phyloP scores from a whole-genome alignment of 1,140 invertebrate species.

The Papilio xuthus region DNA sequence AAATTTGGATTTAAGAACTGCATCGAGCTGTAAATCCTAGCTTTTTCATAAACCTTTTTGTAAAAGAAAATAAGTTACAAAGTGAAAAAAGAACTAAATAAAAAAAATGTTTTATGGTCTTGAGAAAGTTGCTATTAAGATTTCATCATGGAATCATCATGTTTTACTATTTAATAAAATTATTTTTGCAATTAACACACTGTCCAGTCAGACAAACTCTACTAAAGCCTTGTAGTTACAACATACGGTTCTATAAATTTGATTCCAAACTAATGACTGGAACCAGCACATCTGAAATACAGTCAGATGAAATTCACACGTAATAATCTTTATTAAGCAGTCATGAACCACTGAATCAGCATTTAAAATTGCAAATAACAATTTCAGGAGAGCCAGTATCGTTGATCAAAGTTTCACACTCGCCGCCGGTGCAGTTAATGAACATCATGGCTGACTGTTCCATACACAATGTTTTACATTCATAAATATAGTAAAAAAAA shows the following conservation, averaged over 20 bases:
- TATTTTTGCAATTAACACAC: no score
- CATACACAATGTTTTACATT: no score
- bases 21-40: background rate
- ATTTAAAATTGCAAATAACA: conserved; percentile 18
- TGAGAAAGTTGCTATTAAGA: no score
- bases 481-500: background rate
- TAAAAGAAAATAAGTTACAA: background rate
- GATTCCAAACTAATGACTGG: background rate
- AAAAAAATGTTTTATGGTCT: no score
- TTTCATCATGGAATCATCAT: no score
- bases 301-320: background rate
- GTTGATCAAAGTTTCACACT: background rate
- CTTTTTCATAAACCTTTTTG: background rate
- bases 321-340: conserved; percentile 3
- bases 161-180: no score
- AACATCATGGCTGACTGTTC: background rate
- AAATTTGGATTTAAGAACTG: conserved; percentile 20
- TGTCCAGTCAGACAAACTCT: no score
- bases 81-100: background rate
- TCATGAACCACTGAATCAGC: background rate
- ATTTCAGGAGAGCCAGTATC: background rate
- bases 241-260: background rate
- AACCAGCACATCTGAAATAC: background rate
- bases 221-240: no score
- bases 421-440: background rate